A percentile compares a stretch with the other conserved stretches of the same genome.
These are phyloP conservation scores for Idaea aversata DNA, from an alignment of 2,888 invertebrate species.

Conservation along the genomic window DNA sequence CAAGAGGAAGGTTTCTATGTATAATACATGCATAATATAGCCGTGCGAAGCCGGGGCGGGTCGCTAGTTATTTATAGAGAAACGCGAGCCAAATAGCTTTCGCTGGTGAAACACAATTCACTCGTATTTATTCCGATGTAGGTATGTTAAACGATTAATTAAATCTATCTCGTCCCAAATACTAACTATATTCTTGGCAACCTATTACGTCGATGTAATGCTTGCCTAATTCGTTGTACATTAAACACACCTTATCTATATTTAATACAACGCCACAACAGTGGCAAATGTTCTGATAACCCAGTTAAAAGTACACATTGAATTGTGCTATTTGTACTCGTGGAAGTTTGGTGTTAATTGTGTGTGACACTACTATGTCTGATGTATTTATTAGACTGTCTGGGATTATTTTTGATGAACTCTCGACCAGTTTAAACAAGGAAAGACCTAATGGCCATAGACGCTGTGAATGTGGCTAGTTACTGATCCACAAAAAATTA, in stretches of 20 bases:
- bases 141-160: slow-evolving; percentile 28
- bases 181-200: slow-evolving; percentile 22
- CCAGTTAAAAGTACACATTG: slow-evolving; percentile 13
- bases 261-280: slow-evolving; percentile 2
- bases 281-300: slow-evolving; percentile 19
- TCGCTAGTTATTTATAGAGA: slow-evolving; percentile 65
- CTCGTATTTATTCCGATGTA: slow-evolving; percentile 24
- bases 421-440: background rate
- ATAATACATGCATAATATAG: no score
- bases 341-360: background rate
- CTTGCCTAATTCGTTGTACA: slow-evolving; percentile 6
- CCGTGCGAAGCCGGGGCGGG: no score
- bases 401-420: no score
- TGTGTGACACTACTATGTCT: background rate
- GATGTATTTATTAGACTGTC: no score
- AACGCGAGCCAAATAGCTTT: slow-evolving; percentile 69
- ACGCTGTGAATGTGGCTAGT: background rate
- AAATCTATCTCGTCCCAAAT: slow-evolving; percentile 21
- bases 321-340: background rate
- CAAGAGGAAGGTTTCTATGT: no score
- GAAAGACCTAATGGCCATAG: no score
- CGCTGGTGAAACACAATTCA: slow-evolving; percentile 51
- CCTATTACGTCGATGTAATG: slow-evolving; percentile 14
- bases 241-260: background rate
- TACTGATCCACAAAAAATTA: background rate